Conservation (phyloP, 92 coral and sea anemone genomes). For the Epizoanthus scotinus region DNA sequence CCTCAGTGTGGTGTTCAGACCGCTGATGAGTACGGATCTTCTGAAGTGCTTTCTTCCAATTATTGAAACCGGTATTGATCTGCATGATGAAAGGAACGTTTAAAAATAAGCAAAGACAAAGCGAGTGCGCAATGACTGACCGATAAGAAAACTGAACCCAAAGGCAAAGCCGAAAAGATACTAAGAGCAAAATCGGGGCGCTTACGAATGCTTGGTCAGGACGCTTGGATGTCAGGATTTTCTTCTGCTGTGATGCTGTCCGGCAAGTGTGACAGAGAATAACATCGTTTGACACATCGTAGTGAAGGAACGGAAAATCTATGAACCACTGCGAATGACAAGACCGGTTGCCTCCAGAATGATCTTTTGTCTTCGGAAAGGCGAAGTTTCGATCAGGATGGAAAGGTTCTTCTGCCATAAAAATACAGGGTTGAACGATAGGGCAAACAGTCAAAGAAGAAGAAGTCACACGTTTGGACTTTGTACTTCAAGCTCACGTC, state of each 20-base stretch:
- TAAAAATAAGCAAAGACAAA: no score
- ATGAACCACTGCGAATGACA: conserved; percentile 24
- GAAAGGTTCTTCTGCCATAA: conserved; percentile 23
- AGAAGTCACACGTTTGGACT: no score
- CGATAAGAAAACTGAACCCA: no score
- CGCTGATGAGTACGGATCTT: conserved; percentile 6
- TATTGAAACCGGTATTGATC: not conserved
- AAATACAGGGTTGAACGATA: not conserved
- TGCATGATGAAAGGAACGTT: not conserved
- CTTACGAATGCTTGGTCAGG: conserved; percentile 30
- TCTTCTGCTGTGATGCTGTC: conserved; percentile 7
- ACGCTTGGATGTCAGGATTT: conserved; percentile 2
- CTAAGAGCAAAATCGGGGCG: not conserved
- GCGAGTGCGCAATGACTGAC: no score
- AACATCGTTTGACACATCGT: no score
- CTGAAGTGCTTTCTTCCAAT: conserved; percentile 1
- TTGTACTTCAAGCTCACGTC: no score
- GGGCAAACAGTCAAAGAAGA: no score
- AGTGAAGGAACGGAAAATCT: no score
- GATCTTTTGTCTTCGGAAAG: no score
- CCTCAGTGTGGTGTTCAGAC: conserved; percentile 11
- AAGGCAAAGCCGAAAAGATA: no score
- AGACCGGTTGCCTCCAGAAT: conserved; percentile 15
- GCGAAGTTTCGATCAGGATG: no score
- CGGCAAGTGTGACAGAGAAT: conserved; percentile 15